Evolutionary conservation across 2,113 vertebrate genomes (phyloP).

Genomic region (Toxostoma redivivum): DNA sequence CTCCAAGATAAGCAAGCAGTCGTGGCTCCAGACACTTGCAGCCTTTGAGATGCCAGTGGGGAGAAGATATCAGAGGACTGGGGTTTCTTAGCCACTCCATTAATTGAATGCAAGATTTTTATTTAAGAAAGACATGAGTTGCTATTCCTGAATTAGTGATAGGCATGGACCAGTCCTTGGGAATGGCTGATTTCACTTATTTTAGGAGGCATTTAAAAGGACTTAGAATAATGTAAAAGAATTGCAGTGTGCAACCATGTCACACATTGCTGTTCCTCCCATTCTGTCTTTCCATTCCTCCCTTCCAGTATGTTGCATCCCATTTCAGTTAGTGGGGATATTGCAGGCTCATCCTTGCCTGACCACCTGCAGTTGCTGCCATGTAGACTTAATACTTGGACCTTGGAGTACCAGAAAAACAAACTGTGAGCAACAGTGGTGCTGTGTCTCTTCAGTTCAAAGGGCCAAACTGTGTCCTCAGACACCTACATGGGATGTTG

Average conservation of each 20-base stretch:
- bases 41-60: not conserved
- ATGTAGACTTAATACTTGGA: not conserved
- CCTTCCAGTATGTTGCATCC: not conserved
- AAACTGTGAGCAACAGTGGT: fast-evolving
- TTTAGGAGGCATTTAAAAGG: not conserved
- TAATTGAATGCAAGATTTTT: not conserved
- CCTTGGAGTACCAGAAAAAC: not conserved
- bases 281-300: not conserved
- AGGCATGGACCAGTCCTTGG: not conserved
- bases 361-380: not conserved
- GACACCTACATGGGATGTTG: not conserved
- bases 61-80: not conserved
- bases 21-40: not conserved
- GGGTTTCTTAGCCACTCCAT: not conserved
- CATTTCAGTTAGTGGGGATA: not conserved
- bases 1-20: not conserved
- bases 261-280: not conserved
- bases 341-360: not conserved
- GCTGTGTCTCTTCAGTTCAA: not conserved
- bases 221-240: not conserved
- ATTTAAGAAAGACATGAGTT: not conserved
- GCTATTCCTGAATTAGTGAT: not conserved
- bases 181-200: not conserved
- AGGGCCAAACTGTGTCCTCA: not conserved
- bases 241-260: not conserved